phyloP scores from a whole-genome alignment of 2,888 invertebrate genomes.

The Epinotia nisella region DNA sequence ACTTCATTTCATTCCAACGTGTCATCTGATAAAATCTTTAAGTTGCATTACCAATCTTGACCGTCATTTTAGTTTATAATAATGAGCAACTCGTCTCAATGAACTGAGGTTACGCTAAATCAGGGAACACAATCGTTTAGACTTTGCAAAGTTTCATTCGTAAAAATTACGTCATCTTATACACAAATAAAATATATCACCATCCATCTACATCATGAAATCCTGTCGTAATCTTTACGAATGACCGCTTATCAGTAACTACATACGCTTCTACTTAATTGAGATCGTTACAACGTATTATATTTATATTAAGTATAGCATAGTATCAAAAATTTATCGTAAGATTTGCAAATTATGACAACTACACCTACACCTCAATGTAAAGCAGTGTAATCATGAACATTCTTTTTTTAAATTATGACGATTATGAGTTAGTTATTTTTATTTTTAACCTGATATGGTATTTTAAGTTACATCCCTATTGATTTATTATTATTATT shows the following conservation, averaged over 20 bases:
- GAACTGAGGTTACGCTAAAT: constrained; percentile 68
- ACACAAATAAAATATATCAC: constrained; percentile 25
- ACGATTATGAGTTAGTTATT: constrained; percentile 63
- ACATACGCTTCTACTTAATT: constrained; percentile 82
- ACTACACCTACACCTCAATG: constrained; percentile 65
- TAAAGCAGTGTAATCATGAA: constrained; percentile 58
- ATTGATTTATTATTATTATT: constrained; percentile 60
- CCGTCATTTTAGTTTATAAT: constrained; percentile 17
- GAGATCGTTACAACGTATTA: constrained; percentile 81
- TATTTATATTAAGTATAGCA: constrained; percentile 81
- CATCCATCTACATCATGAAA: constrained; percentile 46
- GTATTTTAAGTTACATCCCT: constrained; percentile 71
- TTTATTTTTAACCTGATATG: constrained; percentile 66
- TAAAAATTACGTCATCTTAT: constrained; percentile 55
- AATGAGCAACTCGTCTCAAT: constrained; percentile 56
- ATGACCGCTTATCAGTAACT: constrained; percentile 68
- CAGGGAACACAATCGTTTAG: constrained; percentile 65
- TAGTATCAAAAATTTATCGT: constrained; percentile 75
- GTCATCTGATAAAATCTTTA: constrained; percentile 21
- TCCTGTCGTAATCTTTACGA: constrained; percentile 60
- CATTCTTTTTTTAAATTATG: constrained; percentile 56
- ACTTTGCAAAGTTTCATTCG: constrained; percentile 58
- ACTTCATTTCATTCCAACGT: constrained; percentile 35
- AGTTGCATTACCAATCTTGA: constrained; percentile 21
- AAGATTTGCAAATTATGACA: constrained; percentile 81